These are phyloP conservation scores for Ectropis grisescens DNA, from an alignment of 1,140 invertebrate genomes.

Conservation along the genomic window DNA sequence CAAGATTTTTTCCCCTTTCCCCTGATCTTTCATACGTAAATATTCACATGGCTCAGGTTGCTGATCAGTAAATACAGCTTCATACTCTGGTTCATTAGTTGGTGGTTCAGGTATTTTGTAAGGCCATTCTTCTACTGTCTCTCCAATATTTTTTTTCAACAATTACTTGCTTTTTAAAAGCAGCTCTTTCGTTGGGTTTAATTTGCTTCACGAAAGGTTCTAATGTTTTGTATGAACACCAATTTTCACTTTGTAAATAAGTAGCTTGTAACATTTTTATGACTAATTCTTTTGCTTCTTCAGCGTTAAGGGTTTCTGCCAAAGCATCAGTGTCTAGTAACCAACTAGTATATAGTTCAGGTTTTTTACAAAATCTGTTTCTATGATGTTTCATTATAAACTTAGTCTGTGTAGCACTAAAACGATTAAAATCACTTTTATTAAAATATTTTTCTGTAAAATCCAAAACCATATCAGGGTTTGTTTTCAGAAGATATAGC, in stretches of 20 bases:
- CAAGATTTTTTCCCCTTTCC: too few relatives aligned
- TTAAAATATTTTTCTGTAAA: constrained; percentile 30
- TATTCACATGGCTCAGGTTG: too few relatives aligned
- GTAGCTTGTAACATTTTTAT: constrained; percentile 21
- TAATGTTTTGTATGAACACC: constrained; percentile 22
- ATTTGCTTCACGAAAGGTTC: constrained; percentile 32
- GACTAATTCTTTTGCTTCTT: constrained; percentile 25
- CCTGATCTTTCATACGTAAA: too few relatives aligned
- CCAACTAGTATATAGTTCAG: constrained; percentile 25
- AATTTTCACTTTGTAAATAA: constrained; percentile 19
- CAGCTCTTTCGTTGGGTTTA: constrained; percentile 16
- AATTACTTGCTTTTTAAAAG: too few relatives aligned
- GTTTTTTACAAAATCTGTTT: constrained; percentile 20
- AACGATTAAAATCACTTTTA: constrained; percentile 4
- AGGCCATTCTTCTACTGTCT: too few relatives aligned
- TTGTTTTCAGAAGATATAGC: constrained; percentile 27
- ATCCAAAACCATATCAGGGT: constrained; percentile 19
- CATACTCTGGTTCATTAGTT: too few relatives aligned
- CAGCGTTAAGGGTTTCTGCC: constrained; percentile 16
- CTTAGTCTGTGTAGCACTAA: constrained; percentile 17
- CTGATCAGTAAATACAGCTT: too few relatives aligned
- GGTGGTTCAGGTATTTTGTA: too few relatives aligned
- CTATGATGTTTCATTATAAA: constrained; percentile 28
- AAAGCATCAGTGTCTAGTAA: constrained; percentile 24
- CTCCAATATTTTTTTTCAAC: too few relatives aligned